Base-by-base conservation (phyloP, 1,140 invertebrate genomes). In the Parasteatoda tepidariorum region DNA sequence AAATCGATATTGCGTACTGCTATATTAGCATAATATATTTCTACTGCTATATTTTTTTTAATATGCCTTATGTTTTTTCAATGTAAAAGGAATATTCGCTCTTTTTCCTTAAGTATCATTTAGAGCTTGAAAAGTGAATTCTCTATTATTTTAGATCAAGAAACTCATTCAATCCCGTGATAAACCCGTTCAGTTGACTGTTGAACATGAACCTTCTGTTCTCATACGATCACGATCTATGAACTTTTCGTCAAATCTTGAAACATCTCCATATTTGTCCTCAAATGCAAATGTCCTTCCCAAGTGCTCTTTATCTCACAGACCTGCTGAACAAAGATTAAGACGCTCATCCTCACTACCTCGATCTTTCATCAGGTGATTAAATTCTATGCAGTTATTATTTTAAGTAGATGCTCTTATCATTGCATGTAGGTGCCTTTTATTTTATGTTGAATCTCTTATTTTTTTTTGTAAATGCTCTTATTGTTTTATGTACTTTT, bases 161-260 rank as follows among this genome's bases (percentile, higher is more conserved):
- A 71, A 85, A 38, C 38, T 89, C 15, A 85, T 90, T 28, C 85
- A 86, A n/a, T 71, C 55, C 71, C 59, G 83, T 0, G 85, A 85
- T 41, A 85, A 87, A 61, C 62, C 86, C 24, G 87, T 91, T 24
- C 88, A 95, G 92, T 88, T 96, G 71, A 95, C 94, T 38, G 95
- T 97, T 85, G 96, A 97, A 88, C 94, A 96, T 86, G 95, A 96
- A 89, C 95, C 95, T 28, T 93, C 94, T n/a, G 75, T 78, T 2
- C 41, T 78, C 3, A 66, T 66, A 28, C 75, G 75, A 13, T 78
- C 75, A 7, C 75, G 62, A 13, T 78, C 75, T 15, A 78, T 78
- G 75, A 78, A 78, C 55, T 78, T 78, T 67, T 67, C 61, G 24
- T 66, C 68, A 1, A 9, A 48, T 31, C 6, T 67, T 9, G 75